Evolutionary conservation across 2,797 vertebrate genomes (phyloP).

Genomic region (Cynopterus sphinx): DNA sequence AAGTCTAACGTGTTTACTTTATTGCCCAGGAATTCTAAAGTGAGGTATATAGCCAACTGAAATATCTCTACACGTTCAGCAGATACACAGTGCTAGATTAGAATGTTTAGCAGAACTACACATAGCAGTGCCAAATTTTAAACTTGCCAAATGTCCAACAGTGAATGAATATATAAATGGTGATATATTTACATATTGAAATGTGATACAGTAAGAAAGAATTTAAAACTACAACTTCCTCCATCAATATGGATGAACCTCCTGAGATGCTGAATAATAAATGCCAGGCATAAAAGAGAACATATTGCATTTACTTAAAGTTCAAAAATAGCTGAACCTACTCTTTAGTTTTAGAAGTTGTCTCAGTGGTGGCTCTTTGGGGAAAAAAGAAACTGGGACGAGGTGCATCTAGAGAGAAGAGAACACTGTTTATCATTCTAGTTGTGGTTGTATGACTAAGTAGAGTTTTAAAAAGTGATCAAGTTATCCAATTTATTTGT

Average conservation of each 20-base stretch:
- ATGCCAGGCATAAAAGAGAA: not conserved
- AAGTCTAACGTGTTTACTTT: not conserved
- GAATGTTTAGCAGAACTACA: not conserved
- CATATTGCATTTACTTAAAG: not conserved
- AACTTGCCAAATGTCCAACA: not conserved
- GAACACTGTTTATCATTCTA: not conserved
- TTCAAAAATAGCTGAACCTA: not conserved
- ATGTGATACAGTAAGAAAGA: not conserved
- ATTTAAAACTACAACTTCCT: not conserved
- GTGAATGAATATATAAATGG: not conserved
- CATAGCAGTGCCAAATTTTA: constrained; percentile 14
- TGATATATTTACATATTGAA: not conserved
- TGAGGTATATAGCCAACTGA: not conserved
- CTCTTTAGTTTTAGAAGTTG: not conserved
- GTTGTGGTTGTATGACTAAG: not conserved
- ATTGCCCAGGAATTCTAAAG: not conserved
- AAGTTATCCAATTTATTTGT: not conserved
- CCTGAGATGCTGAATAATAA: not conserved
- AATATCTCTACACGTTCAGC: not conserved
- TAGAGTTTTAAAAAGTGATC: not conserved
- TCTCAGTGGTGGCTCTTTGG: not conserved
- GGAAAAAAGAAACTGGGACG: not conserved
- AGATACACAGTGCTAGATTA: not conserved
- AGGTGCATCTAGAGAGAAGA: not conserved
- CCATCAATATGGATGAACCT: not conserved